A percentile compares a stretch with the other conserved stretches of the same genome.
phyloP scores from a whole-genome alignment of 2,888 invertebrate genomes.

The Drosophila stalkeri region DNA sequence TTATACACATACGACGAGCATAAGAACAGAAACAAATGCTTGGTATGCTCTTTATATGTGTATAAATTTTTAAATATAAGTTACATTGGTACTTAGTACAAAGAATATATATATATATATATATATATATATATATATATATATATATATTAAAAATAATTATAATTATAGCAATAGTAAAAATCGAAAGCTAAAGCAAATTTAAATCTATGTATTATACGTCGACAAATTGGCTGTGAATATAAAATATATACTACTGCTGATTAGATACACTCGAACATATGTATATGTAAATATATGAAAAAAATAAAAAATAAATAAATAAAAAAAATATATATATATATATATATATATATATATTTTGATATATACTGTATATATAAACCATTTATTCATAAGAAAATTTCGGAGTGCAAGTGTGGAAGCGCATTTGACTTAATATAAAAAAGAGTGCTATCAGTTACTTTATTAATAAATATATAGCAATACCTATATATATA shows the following conservation, averaged over 20 bases:
- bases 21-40: background rate
- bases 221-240: slow-evolving; percentile 73
- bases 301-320: background rate
- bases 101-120: background rate
- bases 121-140: background rate
- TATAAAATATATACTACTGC: slow-evolving; percentile 54
- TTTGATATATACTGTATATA: background rate
- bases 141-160: background rate
- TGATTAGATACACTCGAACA: slow-evolving; percentile 17
- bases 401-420: slow-evolving; percentile 1
- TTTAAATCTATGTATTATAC: slow-evolving; percentile 44
- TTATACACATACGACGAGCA: no score
- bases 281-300: background rate
- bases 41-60: background rate
- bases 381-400: background rate
- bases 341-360: background rate
- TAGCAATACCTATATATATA: slow-evolving; percentile 23
- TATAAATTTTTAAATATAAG: background rate
- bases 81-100: background rate
- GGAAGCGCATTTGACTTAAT: slow-evolving; percentile 14
- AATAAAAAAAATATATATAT: slow-evolving; percentile 2
- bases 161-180: slow-evolving; percentile 46
- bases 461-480: slow-evolving; percentile 26
- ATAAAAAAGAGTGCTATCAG: slow-evolving; percentile 45
- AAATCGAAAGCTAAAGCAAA: slow-evolving; percentile 43